Conservation (phyloP, 2,797 vertebrate species). For the Craterocephalus amniculus region DNA sequence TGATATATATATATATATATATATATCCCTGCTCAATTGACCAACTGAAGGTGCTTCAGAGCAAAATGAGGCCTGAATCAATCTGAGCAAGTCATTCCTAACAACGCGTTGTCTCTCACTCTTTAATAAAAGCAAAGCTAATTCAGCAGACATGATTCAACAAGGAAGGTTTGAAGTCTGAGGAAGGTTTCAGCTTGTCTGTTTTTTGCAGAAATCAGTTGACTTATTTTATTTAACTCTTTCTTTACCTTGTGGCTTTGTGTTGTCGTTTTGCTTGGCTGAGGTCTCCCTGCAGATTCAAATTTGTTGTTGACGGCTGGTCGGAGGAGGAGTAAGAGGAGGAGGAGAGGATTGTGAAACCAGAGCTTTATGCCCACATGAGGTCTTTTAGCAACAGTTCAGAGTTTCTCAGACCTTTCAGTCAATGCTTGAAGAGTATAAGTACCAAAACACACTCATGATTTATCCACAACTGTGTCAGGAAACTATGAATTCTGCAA, state of each 20-base stretch:
- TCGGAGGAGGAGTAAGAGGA: constrained; percentile 5
- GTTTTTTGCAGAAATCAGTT: background rate
- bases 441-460: background rate
- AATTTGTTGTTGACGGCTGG: constrained; percentile 16
- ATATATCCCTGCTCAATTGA: too few species aligned
- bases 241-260: constrained; percentile 41
- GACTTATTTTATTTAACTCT: too few species aligned
- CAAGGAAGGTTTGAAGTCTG: background rate
- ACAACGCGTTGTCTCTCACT: too few species aligned
- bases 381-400: background rate
- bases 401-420: background rate
- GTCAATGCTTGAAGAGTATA: background rate
- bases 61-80: background rate
- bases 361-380: constrained; percentile 7
- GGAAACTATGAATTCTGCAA: background rate
- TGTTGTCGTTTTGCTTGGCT: background rate
- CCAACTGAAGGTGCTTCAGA: too few species aligned
- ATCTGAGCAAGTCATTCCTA: background rate
- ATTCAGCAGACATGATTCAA: too few species aligned
- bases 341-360: constrained; percentile 25
- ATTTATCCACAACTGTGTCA: background rate
- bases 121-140: too few species aligned
- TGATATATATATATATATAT: too few species aligned
- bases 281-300: constrained; percentile 17
- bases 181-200: background rate